Evolutionary conservation across 2,797 vertebrate genomes (phyloP).

Genomic region (Synaphobranchus kaupii): DNA sequence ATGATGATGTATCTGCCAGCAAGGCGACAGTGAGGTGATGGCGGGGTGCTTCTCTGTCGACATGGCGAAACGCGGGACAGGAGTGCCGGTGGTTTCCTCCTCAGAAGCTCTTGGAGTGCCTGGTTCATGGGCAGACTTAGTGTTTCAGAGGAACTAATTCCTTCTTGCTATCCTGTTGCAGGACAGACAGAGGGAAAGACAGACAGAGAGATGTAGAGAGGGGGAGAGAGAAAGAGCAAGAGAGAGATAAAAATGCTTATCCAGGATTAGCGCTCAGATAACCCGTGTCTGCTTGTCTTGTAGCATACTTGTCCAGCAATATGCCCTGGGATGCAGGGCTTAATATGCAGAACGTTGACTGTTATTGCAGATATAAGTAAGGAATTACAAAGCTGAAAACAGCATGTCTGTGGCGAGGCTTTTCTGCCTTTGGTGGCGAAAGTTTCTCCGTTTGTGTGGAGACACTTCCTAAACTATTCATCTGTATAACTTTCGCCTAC

Average conservation of each 20-base stretch:
- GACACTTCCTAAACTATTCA: not conserved
- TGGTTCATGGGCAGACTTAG: not conserved
- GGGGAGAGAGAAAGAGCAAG: not conserved
- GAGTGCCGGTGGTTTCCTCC: not conserved
- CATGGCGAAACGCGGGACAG: not conserved
- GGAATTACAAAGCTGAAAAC: slow-evolving; percentile 38
- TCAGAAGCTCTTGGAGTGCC: not conserved
- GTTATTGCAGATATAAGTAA: slow-evolving; percentile 44
- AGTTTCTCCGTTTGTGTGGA: not conserved
- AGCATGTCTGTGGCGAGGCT: slow-evolving; percentile 19
- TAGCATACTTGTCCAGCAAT: slow-evolving; percentile 48
- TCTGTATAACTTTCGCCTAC: not conserved
- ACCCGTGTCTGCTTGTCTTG: slow-evolving; percentile 45
- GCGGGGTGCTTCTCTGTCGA: not conserved
- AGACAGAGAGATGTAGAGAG: not conserved
- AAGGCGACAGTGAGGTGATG: not conserved
- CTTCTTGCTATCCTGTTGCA: not conserved
- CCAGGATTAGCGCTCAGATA: slow-evolving; percentile 47
- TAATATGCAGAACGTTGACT: slow-evolving; percentile 42
- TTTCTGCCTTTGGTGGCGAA: not conserved
- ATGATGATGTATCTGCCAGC: not conserved
- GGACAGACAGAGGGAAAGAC: not conserved
- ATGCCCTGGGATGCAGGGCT: slow-evolving; percentile 38
- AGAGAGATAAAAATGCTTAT: slow-evolving; percentile 32
- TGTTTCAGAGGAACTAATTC: not conserved